Evolutionary conservation across 1,140 invertebrate genomes (phyloP).

Genomic region (Tribolium castaneum): DNA sequence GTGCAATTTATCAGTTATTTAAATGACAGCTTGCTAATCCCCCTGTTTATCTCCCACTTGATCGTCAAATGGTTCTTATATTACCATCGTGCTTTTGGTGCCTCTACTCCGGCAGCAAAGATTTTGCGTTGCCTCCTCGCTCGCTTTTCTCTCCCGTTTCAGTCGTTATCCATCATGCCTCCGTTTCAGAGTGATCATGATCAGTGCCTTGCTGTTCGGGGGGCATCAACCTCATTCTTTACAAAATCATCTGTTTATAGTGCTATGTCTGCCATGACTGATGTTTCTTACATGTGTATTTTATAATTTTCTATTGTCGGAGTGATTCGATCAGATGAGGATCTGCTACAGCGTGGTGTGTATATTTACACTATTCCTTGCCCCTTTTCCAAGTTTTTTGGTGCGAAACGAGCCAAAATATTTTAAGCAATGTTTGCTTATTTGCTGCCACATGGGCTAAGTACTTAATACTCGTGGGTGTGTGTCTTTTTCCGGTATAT

Average conservation of each 20-base stretch:
- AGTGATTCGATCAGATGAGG: not conserved
- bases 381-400: too few species aligned
- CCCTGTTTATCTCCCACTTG: constrained; percentile 21
- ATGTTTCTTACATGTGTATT: constrained; percentile 28
- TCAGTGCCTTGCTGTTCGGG: constrained; percentile 14
- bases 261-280: constrained; percentile 32
- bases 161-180: constrained; percentile 25
- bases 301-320: not conserved
- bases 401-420: not conserved
- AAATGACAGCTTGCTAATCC: not conserved
- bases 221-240: constrained; percentile 31
- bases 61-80: not conserved
- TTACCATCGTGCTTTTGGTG: not conserved
- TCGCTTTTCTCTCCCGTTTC: constrained; percentile 25
- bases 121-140: constrained; percentile 9
- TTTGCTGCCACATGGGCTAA: constrained; percentile 2
- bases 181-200: constrained; percentile 21
- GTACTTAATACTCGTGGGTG: constrained; percentile 3
- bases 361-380: not conserved
- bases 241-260: constrained; percentile 30
- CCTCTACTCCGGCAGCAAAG: constrained; percentile 2
- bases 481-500: not conserved
- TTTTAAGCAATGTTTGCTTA: not conserved
- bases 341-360: constrained; percentile 29
- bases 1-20: not conserved